A percentile compares a stretch with the other conserved stretches of the same genome.
Evolutionary conservation across 2,113 vertebrate genomes (phyloP).

Genomic region (Odocoileus hemionus): DNA sequence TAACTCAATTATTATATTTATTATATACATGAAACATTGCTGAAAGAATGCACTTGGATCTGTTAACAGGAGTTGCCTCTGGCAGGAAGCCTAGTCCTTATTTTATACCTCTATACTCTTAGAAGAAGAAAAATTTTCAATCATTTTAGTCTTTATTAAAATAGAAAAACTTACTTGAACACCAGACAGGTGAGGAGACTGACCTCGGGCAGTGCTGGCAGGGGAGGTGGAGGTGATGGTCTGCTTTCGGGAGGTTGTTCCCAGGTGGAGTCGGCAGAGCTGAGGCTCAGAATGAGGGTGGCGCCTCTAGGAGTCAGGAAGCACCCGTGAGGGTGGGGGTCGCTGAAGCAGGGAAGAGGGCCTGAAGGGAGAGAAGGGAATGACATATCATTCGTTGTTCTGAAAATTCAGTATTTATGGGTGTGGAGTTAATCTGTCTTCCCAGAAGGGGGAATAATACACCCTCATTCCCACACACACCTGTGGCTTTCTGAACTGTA

Average conservation of each 20-base stretch:
- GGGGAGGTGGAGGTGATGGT: too few relatives aligned
- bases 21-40: not conserved
- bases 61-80: not conserved
- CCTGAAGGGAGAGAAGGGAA: not conserved
- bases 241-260: fast-evolving
- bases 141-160: not conserved
- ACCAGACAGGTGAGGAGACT: not conserved
- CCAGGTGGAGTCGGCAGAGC: not conserved
- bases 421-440: not conserved
- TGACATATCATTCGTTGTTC: not conserved
- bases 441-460: not conserved
- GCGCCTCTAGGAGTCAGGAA: not conserved
- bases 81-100: not conserved
- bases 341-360: not conserved
- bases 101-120: not conserved
- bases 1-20: not conserved
- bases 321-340: fast-evolving
- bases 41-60: not conserved
- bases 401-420: not conserved
- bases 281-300: not conserved
- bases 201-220: not conserved
- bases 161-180: not conserved
- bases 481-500: not conserved
- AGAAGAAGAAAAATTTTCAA: not conserved
- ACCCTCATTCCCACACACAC: fast-evolving